Evolutionary conservation across 2,113 vertebrate genomes (phyloP), one percentile per base, ranked within the genome.

Genomic region (Piliocolobus tephrosceles): DNA sequence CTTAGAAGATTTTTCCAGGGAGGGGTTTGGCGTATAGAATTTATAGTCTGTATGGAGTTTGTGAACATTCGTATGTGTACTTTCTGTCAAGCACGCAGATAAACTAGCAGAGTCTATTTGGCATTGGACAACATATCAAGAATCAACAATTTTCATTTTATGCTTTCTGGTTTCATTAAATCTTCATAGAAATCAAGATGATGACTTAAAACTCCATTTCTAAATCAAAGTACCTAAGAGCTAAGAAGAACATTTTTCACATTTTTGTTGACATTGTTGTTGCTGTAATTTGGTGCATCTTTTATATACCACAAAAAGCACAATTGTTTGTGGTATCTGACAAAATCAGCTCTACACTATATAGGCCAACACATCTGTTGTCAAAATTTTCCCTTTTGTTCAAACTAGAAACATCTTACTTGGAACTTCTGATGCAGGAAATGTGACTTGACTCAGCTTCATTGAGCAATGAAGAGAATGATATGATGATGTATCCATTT

Each of bases 371-470:
- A 57, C 12, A 23, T 35, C 25, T 88, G 38, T 72, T 66, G 20
- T 55, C 82, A 47, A 40, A 78, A 57, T 79, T 14, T 7, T 61
- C 45, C 9, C 23, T 35, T 72, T 79, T 22, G 57, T 61, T 43
- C 40, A 76, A 25, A 32, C 9, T 3, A 10, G 55, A 14, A 75
- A 58, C 47, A 18, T 70, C 43, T 87, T 58, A 76, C n/a, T 22
- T 93, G 43, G 22, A 76, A 32, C 13, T 16, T 94, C 80, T 90
- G 66, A 64, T 66, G 91, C 38, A 50, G 25, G 38, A 85, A 85
- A 45, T 66, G 17, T 22, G 20, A 23, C 52, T 83, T n/a, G 25
- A 30, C 18, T 84, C 2, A 2, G 38, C 64, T 72, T 88, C 25
- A 20, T 27, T 30, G 52, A 84, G 16, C 83, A 18, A 35, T 40